These are phyloP conservation scores for Syndactyla subalaris DNA, from an alignment of 2,797 vertebrate species.

Conservation along the genomic window DNA sequence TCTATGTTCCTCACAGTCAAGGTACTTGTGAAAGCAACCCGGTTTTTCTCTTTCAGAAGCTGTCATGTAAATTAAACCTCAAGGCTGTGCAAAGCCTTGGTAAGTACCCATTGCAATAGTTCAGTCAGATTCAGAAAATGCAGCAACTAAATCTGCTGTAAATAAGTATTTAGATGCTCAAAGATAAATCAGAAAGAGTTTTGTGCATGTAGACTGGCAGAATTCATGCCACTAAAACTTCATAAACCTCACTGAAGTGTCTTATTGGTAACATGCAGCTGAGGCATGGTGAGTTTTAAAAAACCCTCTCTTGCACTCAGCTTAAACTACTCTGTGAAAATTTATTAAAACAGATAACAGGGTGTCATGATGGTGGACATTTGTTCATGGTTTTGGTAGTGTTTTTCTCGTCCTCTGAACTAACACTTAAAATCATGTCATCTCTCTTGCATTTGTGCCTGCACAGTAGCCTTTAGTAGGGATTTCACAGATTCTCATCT, in stretches of 20 bases:
- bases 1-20: background rate
- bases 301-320: background rate
- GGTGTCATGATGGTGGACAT: background rate
- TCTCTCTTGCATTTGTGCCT: background rate
- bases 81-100: background rate
- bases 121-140: background rate
- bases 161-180: background rate
- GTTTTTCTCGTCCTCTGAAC: rapidly evolving
- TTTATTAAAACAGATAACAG: background rate
- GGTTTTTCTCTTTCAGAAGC: background rate
- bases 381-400: background rate
- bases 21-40: background rate
- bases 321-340: background rate
- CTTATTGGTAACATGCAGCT: rapidly evolving
- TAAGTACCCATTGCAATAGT: background rate
- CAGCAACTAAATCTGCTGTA: background rate
- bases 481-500: background rate
- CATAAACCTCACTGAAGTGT: background rate
- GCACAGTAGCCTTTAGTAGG: background rate
- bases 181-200: background rate
- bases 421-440: background rate
- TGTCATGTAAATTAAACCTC: background rate
- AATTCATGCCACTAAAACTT: background rate
- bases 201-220: background rate
- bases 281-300: background rate